Evolutionary conservation across 2,888 invertebrate genomes (phyloP), one percentile per base, ranked within the genome.

Genomic region (Campopleginae sp.): DNA sequence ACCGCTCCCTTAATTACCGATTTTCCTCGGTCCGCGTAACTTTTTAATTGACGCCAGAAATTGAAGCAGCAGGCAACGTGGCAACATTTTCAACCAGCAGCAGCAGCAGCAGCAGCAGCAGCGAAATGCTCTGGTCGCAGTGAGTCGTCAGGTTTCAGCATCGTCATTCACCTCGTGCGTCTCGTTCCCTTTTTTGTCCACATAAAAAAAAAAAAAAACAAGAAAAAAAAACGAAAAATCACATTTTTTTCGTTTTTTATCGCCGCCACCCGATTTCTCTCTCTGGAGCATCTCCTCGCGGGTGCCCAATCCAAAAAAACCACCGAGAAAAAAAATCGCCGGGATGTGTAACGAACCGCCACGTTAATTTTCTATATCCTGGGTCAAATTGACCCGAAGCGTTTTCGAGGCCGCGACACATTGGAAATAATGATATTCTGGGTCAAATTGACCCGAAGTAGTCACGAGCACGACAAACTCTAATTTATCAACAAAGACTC

Each of bases 41-140:
- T 93, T 93, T 93, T 93, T 93, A 92, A 93, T 93, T 92, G 92
- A 93, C 92, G 91, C 92, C 92, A 92, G 92, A 92, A 92, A 93
- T 93, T 92, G 91, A 92, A 92, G 90, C 90, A 86, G 89, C 87
- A 80, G 19, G 42, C 74, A 58, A 58, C 77, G 68, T 58, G 77
- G 68, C 84, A 77, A 76, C 76, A 72, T 58, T 54, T 31, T 70
- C 46, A 68, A 54, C 68, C 51, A 44, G 23, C 74, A 76, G 48
- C 77, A 65, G n/a, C n/a, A n/a, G n/a, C n/a, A n/a, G n/a, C n/a
- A n/a, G n/a, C 51, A 44, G 23, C 74, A 76, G 48, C 77, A 65
- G 78, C 51, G 27, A 72, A 68, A 82, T 70, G 54, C 66, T 84
- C 48, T 58, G 78, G 82, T 80, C 82, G 81, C 85, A 86, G 87